Conservation (phyloP, 2,113 vertebrate species). For the Ceyx melanurus region DNA sequence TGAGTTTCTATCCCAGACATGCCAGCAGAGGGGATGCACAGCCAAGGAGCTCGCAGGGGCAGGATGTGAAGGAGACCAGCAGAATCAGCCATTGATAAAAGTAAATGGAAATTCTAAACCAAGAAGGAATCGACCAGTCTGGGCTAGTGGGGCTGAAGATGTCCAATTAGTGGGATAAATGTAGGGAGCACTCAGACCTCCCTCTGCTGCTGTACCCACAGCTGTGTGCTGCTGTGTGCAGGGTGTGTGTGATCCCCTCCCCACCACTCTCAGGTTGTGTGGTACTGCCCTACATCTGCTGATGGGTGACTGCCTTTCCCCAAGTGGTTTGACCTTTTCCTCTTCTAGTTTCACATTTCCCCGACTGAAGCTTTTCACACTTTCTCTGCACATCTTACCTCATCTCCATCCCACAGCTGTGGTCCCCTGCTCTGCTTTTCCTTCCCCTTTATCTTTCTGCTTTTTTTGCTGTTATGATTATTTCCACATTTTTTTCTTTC, state of each 20-base stretch:
- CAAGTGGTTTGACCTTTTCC: neutral
- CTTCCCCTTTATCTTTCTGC: neutral
- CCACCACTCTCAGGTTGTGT: neutral
- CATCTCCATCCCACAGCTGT: fast-evolving
- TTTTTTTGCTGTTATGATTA: neutral
- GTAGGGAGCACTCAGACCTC: neutral
- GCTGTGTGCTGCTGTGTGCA: neutral
- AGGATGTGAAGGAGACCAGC: neutral
- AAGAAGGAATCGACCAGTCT: neutral
- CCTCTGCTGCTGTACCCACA: neutral
- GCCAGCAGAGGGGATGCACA: neutral
- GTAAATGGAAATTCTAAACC: neutral
- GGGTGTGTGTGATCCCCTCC: neutral
- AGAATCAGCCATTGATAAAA: neutral
- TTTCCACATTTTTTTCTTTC: neutral
- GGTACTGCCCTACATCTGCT: fast-evolving
- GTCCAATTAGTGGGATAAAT: neutral
- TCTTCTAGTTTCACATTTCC: neutral
- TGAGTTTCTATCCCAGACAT: fast-evolving
- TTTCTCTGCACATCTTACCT: neutral
- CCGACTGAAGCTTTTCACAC: neutral
- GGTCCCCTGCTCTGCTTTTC: neutral
- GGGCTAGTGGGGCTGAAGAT: no score
- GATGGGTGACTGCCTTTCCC: neutral
- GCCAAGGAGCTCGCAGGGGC: neutral